Base-by-base conservation (phyloP, 2,113 vertebrate species). In the Peromyscus maniculatus region DNA sequence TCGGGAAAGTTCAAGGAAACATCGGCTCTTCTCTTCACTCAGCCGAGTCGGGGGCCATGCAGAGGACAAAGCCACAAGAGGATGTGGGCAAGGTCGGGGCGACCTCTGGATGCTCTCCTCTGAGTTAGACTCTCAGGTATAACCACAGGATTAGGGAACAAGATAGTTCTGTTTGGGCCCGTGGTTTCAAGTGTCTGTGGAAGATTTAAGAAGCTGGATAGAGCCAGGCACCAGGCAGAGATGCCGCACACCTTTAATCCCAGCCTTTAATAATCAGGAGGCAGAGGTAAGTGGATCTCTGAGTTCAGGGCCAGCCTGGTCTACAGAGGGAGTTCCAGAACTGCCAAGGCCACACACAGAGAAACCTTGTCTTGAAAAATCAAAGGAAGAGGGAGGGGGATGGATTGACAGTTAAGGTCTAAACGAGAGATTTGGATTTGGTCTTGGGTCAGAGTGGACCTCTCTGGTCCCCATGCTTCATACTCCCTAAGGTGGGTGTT, bases 191-290 rank as follows among this genome's bases (percentile, higher is more conserved):
- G 72, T 64, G 3, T 89, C 93, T 82, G 52, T 55, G 59, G 69
- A 77, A 77, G 52, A 86, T 15, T 39, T 49, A 82, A 82, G 24
- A 17, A 88, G 26, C 13, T 57, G n/a, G 31, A 5, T 67, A 79
- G 59, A 39, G n/a, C 71, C n/a, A 7, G 71, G 36, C 0, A 7
- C 36, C 15, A 0, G 36, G 36, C 21, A 39, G 19, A 4, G 36
- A 36, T 39, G 71, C 36, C 1, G 0, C 71, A 74, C 7, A 8
- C n/a, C 71, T 74, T 74, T 74, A 74, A 39, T 74, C n/a, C 36
- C 71, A 39, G 71, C 36, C 4, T 7, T 49, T 49, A 49, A 49
- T 49, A 49, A 49, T 21, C 3, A 26, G 7, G 19, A 74, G n/a
- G 71, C 36, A n/a, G 69, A 72, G 33, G 69, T 72, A 39, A 21